These are phyloP conservation scores for Dermatemys mawii DNA, from an alignment of 2,113 vertebrate species.

Conservation along the genomic window DNA sequence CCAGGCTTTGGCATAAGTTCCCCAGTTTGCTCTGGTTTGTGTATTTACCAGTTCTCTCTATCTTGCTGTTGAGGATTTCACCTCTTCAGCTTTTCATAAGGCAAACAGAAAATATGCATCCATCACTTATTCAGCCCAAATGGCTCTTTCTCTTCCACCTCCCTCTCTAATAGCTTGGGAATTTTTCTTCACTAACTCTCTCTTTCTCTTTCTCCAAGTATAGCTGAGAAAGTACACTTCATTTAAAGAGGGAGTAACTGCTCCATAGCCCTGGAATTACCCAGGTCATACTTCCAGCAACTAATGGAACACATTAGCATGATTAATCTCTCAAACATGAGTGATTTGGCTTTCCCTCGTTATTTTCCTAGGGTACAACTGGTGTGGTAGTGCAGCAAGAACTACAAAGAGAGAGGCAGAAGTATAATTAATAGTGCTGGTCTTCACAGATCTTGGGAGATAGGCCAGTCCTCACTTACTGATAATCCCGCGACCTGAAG, in stretches of 20 bases:
- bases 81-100: neutral
- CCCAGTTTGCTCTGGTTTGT: neutral
- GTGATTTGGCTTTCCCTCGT: conserved; percentile 15
- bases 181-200: neutral
- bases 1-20: fast-evolving
- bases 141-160: neutral
- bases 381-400: neutral
- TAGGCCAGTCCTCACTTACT: no score
- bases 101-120: neutral
- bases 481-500: no score
- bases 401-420: neutral
- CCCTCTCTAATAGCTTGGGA: neutral
- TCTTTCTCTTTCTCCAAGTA: neutral
- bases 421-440: neutral
- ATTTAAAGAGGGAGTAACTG: neutral
- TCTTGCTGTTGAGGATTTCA: neutral
- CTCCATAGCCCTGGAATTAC: neutral
- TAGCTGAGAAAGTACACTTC: neutral
- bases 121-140: neutral
- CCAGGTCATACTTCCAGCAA: neutral
- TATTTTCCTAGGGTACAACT: neutral
- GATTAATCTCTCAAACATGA: neutral
- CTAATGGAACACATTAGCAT: neutral
- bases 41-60: fast-evolving
- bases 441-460: no score